Evolutionary conservation across 2,797 vertebrate species (phyloP).

Genomic region (Pseudocheirus occidentalis): DNA sequence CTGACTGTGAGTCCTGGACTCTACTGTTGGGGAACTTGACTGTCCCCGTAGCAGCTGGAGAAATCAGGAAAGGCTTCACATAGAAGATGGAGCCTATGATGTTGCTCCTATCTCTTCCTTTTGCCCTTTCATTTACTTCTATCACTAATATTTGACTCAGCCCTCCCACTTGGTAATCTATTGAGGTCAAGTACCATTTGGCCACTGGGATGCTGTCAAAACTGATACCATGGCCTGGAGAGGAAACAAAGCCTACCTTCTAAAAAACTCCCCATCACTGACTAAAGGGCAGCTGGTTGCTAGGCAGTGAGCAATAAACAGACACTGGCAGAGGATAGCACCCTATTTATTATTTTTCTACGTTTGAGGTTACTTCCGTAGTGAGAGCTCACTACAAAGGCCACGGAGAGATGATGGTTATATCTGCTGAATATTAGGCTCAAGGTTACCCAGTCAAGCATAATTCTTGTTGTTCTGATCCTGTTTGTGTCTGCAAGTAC

Average conservation of each 20-base stretch:
- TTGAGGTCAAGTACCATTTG: constrained; percentile 17
- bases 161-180: background rate
- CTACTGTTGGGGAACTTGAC: background rate
- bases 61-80: background rate
- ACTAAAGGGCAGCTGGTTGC: background rate
- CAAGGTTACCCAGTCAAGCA: constrained; percentile 64
- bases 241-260: constrained; percentile 17
- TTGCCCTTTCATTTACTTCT: background rate
- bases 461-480: constrained; percentile 67
- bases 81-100: background rate
- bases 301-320: constrained; percentile 16
- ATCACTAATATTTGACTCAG: constrained; percentile 13
- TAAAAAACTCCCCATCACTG: constrained; percentile 11
- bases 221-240: background rate
- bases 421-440: constrained; percentile 48
- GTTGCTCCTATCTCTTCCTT: background rate
- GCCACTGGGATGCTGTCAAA: background rate
- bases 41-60: background rate
- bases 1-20: background rate
- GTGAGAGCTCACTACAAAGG: background rate
- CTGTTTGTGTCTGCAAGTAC: constrained; percentile 57
- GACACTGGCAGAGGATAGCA: background rate
- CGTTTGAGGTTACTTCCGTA: constrained; percentile 21
- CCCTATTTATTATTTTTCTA: constrained; percentile 24
- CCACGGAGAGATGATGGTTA: background rate